Conservation (phyloP, 2,888 invertebrate species). For the Pollenia angustigena region DNA sequence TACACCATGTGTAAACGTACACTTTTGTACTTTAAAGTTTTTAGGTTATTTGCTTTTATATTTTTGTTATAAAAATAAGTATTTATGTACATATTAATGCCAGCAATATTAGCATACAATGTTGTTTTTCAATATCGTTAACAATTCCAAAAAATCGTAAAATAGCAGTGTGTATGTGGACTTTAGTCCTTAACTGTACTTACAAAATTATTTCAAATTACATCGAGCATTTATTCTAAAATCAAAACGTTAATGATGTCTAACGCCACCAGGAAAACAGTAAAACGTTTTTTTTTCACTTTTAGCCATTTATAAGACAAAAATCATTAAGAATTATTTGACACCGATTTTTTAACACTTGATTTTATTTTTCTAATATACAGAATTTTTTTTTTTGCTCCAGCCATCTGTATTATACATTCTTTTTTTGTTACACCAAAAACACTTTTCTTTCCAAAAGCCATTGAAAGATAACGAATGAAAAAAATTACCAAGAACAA, state of each 20-base stretch:
- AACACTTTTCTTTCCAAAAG: slow-evolving; percentile 28
- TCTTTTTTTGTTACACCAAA: slow-evolving; percentile 1
- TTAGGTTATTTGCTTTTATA: too few relatives aligned
- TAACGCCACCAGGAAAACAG: background rate
- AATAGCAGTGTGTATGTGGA: too few relatives aligned
- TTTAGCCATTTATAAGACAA: background rate
- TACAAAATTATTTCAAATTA: background rate
- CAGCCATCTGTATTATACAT: background rate
- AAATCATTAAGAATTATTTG: slow-evolving; percentile 55
- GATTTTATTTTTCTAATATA: background rate
- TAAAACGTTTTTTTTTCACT: background rate
- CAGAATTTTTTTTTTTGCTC: background rate
- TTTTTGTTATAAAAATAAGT: too few relatives aligned
- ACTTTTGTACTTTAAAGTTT: too few relatives aligned
- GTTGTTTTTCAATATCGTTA: too few relatives aligned
- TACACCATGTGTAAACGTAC: too few relatives aligned
- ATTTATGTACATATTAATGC: too few relatives aligned
- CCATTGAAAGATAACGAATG: slow-evolving; percentile 27
- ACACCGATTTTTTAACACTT: slow-evolving; percentile 55
- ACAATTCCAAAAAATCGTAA: too few relatives aligned
- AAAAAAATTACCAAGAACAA: background rate
- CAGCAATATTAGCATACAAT: too few relatives aligned
- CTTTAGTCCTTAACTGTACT: background rate
- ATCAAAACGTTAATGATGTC: slow-evolving; percentile 4
- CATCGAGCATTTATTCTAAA: background rate